Evolutionary conservation across 2,888 invertebrate genomes (phyloP).

Genomic region (Cheiracanthium punctorium): DNA sequence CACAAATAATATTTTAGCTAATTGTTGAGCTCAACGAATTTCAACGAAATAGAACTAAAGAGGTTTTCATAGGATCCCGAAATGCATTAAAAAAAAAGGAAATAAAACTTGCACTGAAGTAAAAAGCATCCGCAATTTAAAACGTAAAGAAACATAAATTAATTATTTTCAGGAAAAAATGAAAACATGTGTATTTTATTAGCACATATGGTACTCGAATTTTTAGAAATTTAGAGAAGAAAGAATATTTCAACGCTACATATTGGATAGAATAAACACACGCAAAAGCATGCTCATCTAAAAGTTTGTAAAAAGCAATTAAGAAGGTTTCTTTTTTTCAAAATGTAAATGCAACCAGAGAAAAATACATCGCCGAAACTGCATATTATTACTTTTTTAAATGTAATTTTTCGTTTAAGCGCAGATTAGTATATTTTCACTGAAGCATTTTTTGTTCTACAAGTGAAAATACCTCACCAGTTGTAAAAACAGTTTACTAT

Average conservation of each 20-base stretch:
- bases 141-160: neutral
- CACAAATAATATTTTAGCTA: too few species aligned
- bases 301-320: neutral
- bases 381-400: neutral
- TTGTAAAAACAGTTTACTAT: too few species aligned
- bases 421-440: neutral
- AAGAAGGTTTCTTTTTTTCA: neutral
- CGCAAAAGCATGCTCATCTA: neutral
- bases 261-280: neutral
- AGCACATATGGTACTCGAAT: neutral
- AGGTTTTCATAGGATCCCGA: too few species aligned
- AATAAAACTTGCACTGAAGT: neutral
- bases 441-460: neutral
- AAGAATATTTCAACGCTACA: neutral
- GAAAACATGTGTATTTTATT: neutral
- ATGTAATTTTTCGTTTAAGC: neutral
- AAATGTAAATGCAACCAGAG: neutral
- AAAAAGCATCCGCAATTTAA: neutral
- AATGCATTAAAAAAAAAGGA: neutral
- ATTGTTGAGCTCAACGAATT: too few species aligned
- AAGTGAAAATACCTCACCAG: neutral
- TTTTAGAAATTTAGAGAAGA: neutral
- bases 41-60: too few species aligned
- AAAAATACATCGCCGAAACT: neutral
- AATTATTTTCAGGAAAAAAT: neutral